Evolutionary conservation across 2,888 invertebrate species (phyloP), one percentile per base, ranked within the genome.

Genomic region (Ryuthela nishihirai): DNA sequence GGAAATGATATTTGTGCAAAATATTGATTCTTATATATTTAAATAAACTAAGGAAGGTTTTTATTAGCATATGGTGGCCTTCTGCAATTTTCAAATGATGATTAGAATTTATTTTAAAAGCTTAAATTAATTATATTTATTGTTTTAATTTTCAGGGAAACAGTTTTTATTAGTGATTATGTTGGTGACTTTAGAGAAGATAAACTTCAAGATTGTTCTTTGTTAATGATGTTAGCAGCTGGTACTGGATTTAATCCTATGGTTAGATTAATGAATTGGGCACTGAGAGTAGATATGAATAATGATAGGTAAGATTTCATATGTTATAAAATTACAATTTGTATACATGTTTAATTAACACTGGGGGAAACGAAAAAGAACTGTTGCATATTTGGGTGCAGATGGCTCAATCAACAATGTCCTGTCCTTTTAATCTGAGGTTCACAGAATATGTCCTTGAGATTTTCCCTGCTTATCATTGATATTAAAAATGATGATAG

Each of bases 181-280:
- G 23, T 20, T n/a, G 38, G 29, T 15, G 44, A 45, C 23, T 44
- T 52, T 34, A 10, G 29, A 6, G 24, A 21, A 5, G 44, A 46
- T 7, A 35, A 18, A 21, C 20, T 35, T 20, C 9, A 10, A 7
- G 24, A 34, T n/a, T 15, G 25, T 23, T 10, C 20, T 59, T 60
- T 50, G n/a, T 62, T 75, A 34, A 39, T 79, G 20, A 68, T 80
- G 63, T 69, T 78, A 50, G 92, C 91, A 9, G 94, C 91, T 23
- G 95, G 95, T 17, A 91, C 91, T 7, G 94, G 94, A 0, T 78
- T 94, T 64, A 94, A 94, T 12, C 92, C 90, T 1, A 88, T 94
- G 84, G 75, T 90, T 34, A 78, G 82, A 15, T 32, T 44, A 15
- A 44, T 44, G 6, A n/a, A 29, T 12, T 18, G 9, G 1, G 17